Evolutionary conservation across 2,113 vertebrate genomes (phyloP).

Genomic region (Oreochromis niloticus): DNA sequence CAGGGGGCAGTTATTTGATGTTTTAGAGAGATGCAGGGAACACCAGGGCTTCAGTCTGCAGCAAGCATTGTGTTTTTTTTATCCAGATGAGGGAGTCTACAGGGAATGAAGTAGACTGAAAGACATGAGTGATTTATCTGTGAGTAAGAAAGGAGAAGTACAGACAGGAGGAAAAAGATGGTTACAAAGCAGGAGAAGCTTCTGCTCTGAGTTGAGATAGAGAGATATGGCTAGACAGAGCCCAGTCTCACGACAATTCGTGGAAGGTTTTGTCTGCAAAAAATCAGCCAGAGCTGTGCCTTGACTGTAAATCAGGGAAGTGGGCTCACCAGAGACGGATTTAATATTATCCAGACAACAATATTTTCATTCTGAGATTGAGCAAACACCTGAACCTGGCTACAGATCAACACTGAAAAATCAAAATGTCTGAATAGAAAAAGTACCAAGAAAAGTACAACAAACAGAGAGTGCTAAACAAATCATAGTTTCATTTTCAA

Average conservation of each 20-base stretch:
- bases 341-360: neutral
- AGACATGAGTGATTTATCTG: neutral
- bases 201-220: neutral
- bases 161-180: neutral
- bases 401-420: neutral
- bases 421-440: neutral
- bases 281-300: neutral
- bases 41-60: neutral
- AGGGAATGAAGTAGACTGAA: neutral
- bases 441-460: neutral
- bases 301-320: neutral
- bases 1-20: constrained; percentile 2
- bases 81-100: neutral
- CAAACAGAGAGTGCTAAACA: neutral
- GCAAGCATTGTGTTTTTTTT: neutral
- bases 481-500: neutral
- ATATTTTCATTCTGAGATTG: neutral
- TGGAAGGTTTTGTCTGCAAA: neutral
- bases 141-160: neutral
- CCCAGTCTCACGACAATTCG: neutral
- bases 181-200: neutral
- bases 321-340: neutral
- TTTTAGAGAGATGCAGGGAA: neutral
- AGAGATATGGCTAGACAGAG: neutral
- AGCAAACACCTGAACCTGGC: neutral